Base-by-base conservation (phyloP, 2,888 invertebrate species). In the Patella pellucida region DNA sequence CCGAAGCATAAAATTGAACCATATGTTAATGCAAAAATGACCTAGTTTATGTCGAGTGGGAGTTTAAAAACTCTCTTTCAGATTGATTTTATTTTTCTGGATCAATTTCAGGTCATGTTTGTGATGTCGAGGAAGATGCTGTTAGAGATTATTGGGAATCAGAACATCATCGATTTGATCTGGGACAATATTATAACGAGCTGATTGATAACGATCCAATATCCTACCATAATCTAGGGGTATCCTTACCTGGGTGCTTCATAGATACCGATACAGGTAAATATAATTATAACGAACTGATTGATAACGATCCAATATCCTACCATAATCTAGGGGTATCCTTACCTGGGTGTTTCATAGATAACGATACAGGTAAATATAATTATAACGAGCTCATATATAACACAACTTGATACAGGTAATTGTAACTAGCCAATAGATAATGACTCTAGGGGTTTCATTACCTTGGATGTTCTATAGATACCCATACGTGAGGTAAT, bases 171-270 rank as follows among this genome's bases (percentile, higher is more conserved):
- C 78, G 89, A 31, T 90, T 89, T 80, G 87, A 89, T 78, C 86
- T 84, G 79, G 83, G 85, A n/a, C 84, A 88, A 31, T 84, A 85
- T 76, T 84, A 85, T 5, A 83, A 84, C n/a, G 81, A 85, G 7
- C 76, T 90, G 56, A 76, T 83, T 56, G 83, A 88, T 62, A 68
- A 85, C 27, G 86, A 90, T 75, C 89, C 89, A 4, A 79, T 87
- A 52, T 89, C 89, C 7, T 89, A 89, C 78, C 89, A 90, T 80
- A 82, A 85, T 69, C 82, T 90, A 79, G 89, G 87, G 11, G 80
- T 90, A 31, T 89, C 90, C 52, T 83, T 89, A n/a, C 88, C 89
- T 2, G 89, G 88, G 19, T 85, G 87, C 19, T 90, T 90, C 76
- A 84, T 90, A 15, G 76, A 79, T 9, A 83, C 7, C 1, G 41